Conservation (phyloP, 1,140 invertebrate genomes). For the Dendroctonus ponderosae region DNA sequence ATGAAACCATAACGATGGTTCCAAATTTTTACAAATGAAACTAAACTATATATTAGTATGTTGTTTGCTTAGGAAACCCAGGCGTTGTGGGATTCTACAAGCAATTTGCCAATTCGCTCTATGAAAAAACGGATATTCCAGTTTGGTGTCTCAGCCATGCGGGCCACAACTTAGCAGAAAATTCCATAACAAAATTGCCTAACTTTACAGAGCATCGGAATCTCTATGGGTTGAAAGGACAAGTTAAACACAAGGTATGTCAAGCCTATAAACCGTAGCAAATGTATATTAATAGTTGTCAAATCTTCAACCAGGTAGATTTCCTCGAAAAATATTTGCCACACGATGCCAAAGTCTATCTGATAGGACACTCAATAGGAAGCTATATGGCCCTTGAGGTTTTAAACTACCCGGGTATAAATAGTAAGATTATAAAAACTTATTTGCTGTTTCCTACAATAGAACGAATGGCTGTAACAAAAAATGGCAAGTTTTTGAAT, state of each 20-base stretch:
- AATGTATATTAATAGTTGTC: background rate
- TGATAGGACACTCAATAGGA: constrained; percentile 85
- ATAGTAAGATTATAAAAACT: constrained; percentile 54
- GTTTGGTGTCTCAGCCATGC: constrained; percentile 76
- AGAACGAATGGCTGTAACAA: constrained; percentile 71
- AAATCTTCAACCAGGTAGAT: constrained; percentile 50
- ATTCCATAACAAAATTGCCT: constrained; percentile 50
- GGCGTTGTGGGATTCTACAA: constrained; percentile 68
- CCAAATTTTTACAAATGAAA: background rate
- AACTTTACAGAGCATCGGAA: constrained; percentile 55
- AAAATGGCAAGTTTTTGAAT: constrained; percentile 65
- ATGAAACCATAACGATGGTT: background rate
- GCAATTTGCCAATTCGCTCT: constrained; percentile 64
- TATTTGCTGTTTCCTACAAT: constrained; percentile 82
- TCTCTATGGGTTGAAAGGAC: constrained; percentile 72
- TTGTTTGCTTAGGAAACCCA: constrained; percentile 56
- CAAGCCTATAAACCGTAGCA: no score
- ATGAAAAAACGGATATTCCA: constrained; percentile 58
- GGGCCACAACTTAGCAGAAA: constrained; percentile 61
- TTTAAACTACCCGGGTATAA: constrained; percentile 59
- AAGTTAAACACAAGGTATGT: constrained; percentile 75
- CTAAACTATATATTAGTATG: background rate
- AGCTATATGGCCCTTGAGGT: constrained; percentile 76
- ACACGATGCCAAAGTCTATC: constrained; percentile 62
- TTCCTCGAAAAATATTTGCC: constrained; percentile 75